Evolutionary conservation across 1,140 invertebrate species (phyloP), one percentile per base, ranked within the genome.

Genomic region (Limonius californicus): DNA sequence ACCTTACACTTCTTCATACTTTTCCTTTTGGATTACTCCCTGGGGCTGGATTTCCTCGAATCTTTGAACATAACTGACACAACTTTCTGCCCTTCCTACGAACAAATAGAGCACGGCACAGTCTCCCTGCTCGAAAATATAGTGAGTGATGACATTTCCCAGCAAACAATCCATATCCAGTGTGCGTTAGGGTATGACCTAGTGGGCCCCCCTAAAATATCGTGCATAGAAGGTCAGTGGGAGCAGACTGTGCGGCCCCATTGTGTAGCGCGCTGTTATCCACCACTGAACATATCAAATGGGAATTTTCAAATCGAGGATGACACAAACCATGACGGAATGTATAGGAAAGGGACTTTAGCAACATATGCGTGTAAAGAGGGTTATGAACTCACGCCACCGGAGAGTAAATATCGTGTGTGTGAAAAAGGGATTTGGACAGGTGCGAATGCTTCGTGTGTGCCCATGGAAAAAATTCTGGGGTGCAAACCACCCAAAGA

Each of bases 361-460:
- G 74, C 68, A 0, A 73, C 61, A 7, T 77, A 77, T 63, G 35
- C 57, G 7, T 77, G 76, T 63, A 62, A 54, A 39, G 54, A 60
- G 50, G 72, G 71, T 9, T 77, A 63, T 63, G 32, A 64, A 39
- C 64, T 77, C 18, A 43, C 50, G 9, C 74, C 75, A 19, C 15
- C 59, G 3, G 64, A 67, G 32, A 74, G 72, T 56, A 63, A 70
- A 53, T 67, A 69, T 58, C 58, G 74, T 19, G 70, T 71, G 8
- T 77, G 76, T 63, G 68, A 73, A 58, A 70, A 75, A 42, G 75
- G 75, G 9, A 65, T 69, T 45, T 77, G 76, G 76, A 74, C 72
- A 19, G 76, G 76, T 9, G 42, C 60, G 3, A 59, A 62, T 54
- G 74, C 67, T 12, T 66, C 43, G 18, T 77, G 74, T 70, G 62